Evolutionary conservation across 2,888 invertebrate genomes (phyloP).

Genomic region (Chrysolina oricalcia): DNA sequence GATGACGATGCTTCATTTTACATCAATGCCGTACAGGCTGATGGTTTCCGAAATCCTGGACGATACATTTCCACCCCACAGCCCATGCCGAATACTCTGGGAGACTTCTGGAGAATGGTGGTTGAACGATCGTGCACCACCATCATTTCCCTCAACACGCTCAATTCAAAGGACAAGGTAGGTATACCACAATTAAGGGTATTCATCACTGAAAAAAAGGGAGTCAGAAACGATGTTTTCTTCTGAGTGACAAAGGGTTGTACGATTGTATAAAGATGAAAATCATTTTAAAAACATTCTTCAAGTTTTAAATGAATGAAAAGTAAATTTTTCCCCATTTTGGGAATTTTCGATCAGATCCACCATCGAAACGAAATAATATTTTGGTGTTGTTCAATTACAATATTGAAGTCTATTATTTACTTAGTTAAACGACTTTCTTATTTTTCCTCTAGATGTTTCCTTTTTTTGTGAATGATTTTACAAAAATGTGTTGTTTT

Average conservation of each 20-base stretch:
- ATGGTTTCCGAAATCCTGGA: constrained; percentile 65
- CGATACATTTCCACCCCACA: constrained; percentile 71
- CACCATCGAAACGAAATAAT: too few relatives aligned
- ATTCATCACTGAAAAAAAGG: neutral
- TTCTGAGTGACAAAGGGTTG: too few relatives aligned
- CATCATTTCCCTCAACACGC: constrained; percentile 70
- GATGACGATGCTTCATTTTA: constrained; percentile 70
- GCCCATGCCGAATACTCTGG: constrained; percentile 70
- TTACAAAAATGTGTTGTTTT: too few relatives aligned
- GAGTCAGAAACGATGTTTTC: too few relatives aligned
- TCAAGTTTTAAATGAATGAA: too few relatives aligned
- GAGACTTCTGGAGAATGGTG: constrained; percentile 72
- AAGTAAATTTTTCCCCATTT: neutral
- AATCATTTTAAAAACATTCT: too few relatives aligned
- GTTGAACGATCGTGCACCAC: constrained; percentile 67
- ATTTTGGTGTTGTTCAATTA: too few relatives aligned
- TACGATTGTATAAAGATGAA: too few relatives aligned
- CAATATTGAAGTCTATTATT: too few relatives aligned
- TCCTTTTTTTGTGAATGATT: too few relatives aligned
- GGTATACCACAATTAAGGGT: constrained; percentile 19
- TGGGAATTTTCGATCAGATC: constrained; percentile 14
- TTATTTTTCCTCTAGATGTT: too few relatives aligned
- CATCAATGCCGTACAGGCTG: constrained; percentile 71
- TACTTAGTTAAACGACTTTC: too few relatives aligned
- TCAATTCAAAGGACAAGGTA: constrained; percentile 67